These are phyloP conservation scores for Rhagonycha lutea DNA, from an alignment of 2,888 invertebrate genomes.

Conservation along the genomic window DNA sequence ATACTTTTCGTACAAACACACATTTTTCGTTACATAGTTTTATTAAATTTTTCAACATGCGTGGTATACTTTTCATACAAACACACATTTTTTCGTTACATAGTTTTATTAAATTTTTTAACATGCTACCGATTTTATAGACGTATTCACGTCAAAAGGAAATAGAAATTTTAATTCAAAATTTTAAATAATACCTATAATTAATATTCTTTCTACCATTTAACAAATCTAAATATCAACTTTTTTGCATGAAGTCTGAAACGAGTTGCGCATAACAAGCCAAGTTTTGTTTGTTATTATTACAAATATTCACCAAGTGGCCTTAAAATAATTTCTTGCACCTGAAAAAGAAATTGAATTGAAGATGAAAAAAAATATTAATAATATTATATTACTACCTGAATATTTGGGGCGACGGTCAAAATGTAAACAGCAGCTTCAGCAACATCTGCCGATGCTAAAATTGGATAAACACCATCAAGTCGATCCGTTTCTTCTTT, in stretches of 20 bases:
- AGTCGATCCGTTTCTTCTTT: neutral
- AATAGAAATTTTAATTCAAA: neutral
- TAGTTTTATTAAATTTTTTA: too few relatives aligned
- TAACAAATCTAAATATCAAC: neutral
- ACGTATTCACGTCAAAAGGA: too few relatives aligned
- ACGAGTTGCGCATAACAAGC: neutral
- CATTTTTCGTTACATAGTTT: too few relatives aligned
- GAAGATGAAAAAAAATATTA: neutral
- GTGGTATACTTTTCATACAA: too few relatives aligned
- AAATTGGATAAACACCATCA: neutral
- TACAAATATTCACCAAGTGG: constrained; percentile 7
- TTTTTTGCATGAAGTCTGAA: neutral
- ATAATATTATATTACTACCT: constrained; percentile 5
- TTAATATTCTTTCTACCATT: neutral
- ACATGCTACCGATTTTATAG: too few relatives aligned
- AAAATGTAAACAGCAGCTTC: neutral
- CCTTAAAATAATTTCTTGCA: constrained; percentile 11
- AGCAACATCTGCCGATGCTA: constrained; percentile 3
- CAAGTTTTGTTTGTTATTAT: neutral
- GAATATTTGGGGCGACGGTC: constrained; percentile 7
- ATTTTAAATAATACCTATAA: neutral
- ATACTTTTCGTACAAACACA: too few relatives aligned
- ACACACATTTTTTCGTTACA: too few relatives aligned
- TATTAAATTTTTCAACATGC: too few relatives aligned
- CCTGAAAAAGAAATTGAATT: constrained; percentile 5